These are phyloP conservation scores for Mustela lutreola DNA, from an alignment of 2,113 vertebrate species.

Conservation along the genomic window DNA sequence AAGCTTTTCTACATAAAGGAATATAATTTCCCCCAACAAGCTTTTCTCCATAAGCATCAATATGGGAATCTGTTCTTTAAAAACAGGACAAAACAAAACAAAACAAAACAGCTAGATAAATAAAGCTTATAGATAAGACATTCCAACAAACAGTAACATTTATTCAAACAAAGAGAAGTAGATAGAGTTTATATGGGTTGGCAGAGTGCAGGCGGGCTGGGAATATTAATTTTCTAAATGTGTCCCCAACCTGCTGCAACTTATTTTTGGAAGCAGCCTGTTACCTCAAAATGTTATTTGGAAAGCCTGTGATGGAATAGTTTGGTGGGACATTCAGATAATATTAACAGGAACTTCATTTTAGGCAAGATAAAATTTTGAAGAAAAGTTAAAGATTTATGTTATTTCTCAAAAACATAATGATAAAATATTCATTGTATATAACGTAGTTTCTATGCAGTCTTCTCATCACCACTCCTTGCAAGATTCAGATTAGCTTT, in stretches of 20 bases:
- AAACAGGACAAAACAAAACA: neutral
- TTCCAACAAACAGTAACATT: neutral
- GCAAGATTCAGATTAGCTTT: neutral
- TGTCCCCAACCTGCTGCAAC: neutral
- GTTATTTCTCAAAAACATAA: neutral
- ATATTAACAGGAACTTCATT: slow-evolving; percentile 23
- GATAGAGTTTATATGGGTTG: neutral
- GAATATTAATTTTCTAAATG: neutral
- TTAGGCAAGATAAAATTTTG: neutral
- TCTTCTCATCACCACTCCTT: neutral
- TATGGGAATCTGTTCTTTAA: neutral
- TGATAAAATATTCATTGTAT: neutral
- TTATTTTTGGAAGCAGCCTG: slow-evolving; percentile 28
- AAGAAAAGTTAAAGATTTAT: neutral
- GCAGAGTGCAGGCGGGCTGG: neutral
- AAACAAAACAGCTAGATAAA: neutral
- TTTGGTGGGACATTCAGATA: neutral
- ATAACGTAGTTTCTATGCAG: neutral
- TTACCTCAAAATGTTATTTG: neutral
- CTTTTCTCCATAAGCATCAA: neutral
- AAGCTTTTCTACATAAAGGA: neutral
- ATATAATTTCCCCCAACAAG: neutral
- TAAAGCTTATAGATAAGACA: neutral
- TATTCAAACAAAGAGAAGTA: neutral
- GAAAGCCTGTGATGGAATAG: neutral